Evolutionary conservation across 2,888 invertebrate species (phyloP).

Genomic region (Drosophila phalerata): DNA sequence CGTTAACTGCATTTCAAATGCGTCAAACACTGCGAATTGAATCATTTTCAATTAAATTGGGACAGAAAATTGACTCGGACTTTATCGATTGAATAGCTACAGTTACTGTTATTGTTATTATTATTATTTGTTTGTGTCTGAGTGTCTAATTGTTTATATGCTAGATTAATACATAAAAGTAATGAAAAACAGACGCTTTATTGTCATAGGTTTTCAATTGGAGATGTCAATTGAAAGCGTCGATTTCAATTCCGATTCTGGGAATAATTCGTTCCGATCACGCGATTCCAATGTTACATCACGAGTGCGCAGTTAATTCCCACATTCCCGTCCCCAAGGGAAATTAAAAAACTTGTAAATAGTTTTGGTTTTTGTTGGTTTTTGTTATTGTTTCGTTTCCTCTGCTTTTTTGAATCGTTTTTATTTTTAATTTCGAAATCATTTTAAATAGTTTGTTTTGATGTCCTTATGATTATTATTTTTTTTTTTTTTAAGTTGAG

Average conservation of each 20-base stretch:
- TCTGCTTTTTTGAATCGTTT: slow-evolving; percentile 37
- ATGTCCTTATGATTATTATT: slow-evolving; percentile 12
- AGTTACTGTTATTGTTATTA: slow-evolving; percentile 4
- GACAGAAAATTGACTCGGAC: slow-evolving; percentile 34
- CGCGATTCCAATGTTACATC: slow-evolving; percentile 7
- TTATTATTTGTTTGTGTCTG: slow-evolving; percentile 10
- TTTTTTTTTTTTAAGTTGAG: slow-evolving; percentile 3
- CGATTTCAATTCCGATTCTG: not conserved
- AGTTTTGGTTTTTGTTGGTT: not conserved
- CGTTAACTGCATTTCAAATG: slow-evolving; percentile 53
- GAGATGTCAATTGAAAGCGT: slow-evolving; percentile 15
- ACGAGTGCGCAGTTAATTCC: slow-evolving; percentile 3
- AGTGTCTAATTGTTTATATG: slow-evolving; percentile 28
- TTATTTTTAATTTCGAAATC: slow-evolving; percentile 50
- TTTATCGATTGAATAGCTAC: slow-evolving; percentile 14
- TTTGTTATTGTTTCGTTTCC: slow-evolving; percentile 34
- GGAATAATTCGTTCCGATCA: slow-evolving; percentile 13
- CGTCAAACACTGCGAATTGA: slow-evolving; percentile 56
- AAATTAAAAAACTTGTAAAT: slow-evolving; percentile 5
- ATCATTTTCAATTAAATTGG: slow-evolving; percentile 43
- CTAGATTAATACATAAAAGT: slow-evolving; percentile 24
- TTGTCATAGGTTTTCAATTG: slow-evolving; percentile 41
- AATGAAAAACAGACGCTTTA: not conserved
- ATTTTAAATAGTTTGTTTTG: slow-evolving; percentile 34
- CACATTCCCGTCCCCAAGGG: not conserved